Conservation (phyloP, 2,113 vertebrate genomes). For the Grammomys surdaster region DNA sequence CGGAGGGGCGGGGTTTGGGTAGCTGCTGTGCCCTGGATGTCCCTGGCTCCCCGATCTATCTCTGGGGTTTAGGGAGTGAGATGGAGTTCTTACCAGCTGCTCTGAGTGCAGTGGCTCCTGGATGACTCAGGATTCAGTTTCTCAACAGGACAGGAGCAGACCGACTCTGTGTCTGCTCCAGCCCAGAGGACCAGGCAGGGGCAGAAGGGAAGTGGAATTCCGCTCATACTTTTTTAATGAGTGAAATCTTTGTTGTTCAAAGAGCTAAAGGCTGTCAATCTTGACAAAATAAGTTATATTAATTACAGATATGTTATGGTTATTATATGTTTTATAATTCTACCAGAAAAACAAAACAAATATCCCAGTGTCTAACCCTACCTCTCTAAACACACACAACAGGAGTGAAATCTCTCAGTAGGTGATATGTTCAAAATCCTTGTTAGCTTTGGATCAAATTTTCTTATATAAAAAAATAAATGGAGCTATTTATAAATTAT, state of each 20-base stretch:
- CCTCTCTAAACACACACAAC: not conserved
- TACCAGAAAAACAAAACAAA: not conserved
- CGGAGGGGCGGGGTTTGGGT: no score
- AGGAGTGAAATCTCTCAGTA: not conserved
- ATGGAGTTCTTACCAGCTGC: no score
- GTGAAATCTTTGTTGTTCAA: not conserved
- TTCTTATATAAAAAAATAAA: constrained; percentile 28
- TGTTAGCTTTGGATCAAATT: constrained; percentile 37
- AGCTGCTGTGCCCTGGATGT: no score
- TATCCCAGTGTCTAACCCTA: not conserved
- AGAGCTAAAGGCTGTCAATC: not conserved
- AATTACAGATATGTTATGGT: not conserved
- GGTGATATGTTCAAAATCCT: not conserved
- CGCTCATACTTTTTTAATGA: no score
- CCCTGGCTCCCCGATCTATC: no score
- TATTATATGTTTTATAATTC: not conserved
- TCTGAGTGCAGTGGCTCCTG: no score
- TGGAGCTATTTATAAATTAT: not conserved
- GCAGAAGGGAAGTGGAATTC: no score
- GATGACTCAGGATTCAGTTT: no score
- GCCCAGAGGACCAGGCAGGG: no score
- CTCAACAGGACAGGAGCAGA: no score
- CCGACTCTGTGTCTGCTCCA: no score
- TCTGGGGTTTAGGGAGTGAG: no score
- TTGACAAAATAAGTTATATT: constrained; percentile 23